Evolutionary conservation across 2,797 vertebrate species (phyloP).

Genomic region (Yasuhikotakia modesta): DNA sequence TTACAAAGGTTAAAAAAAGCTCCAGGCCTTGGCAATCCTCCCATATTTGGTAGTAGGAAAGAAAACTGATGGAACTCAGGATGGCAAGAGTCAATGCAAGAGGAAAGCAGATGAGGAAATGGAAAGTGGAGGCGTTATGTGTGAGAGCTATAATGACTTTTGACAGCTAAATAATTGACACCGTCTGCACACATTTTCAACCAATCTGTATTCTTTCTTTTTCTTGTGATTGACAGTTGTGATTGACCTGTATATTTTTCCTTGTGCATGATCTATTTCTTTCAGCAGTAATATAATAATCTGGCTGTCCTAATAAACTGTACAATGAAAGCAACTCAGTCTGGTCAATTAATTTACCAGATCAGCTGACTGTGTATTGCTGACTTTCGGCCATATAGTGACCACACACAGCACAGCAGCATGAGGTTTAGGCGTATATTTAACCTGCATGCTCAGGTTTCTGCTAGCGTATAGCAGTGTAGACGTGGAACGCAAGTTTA

Average conservation of each 20-base stretch:
- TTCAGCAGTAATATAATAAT: background rate
- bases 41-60: slow-evolving; percentile 18
- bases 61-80: slow-evolving; percentile 14
- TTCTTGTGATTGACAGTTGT: slow-evolving; percentile 45
- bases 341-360: slow-evolving; percentile 4
- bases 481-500: slow-evolving; percentile 27
- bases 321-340: background rate
- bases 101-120: slow-evolving; percentile 15
- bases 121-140: background rate
- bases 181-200: slow-evolving; percentile 38
- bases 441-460: slow-evolving; percentile 77
- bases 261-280: slow-evolving; percentile 3
- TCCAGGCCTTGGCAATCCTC: slow-evolving; percentile 28
- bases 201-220: slow-evolving; percentile 6
- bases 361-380: background rate
- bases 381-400: background rate
- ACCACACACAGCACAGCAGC: background rate
- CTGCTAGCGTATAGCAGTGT: slow-evolving; percentile 47
- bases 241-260: slow-evolving; percentile 51
- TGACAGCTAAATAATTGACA: slow-evolving; percentile 32
- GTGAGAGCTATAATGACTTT: background rate
- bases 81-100: slow-evolving; percentile 12
- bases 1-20: slow-evolving; percentile 35
- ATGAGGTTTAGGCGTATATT: slow-evolving; percentile 64
- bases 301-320: background rate